Percentiles rank a stretch among this genome's conserved stretches.
phyloP scores from a whole-genome alignment of 2,113 vertebrate genomes.

The Trogon surrucura region DNA sequence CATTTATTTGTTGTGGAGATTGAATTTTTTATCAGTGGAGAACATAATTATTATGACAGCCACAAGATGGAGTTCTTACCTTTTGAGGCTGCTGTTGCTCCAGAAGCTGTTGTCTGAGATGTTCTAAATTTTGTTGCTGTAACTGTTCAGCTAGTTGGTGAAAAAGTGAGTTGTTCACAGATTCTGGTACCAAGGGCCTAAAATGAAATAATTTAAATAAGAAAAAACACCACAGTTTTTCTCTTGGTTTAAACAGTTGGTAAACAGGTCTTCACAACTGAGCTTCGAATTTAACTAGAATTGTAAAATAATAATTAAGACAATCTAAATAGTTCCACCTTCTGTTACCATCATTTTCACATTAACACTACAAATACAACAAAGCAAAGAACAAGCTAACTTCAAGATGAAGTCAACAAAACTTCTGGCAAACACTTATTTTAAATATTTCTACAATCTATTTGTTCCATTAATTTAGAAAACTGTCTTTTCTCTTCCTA shows the following conservation, averaged over 20 bases:
- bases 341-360: neutral
- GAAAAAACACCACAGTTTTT: neutral
- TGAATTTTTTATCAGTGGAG: neutral
- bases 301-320: neutral
- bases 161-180: constrained; percentile 96
- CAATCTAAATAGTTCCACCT: neutral
- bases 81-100: constrained; percentile 87
- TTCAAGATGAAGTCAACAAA: neutral
- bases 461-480: neutral
- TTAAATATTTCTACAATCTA: neutral
- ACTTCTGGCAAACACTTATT: neutral
- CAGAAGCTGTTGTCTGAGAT: constrained; percentile 94
- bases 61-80: constrained; percentile 77
- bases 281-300: neutral
- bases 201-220: constrained; percentile 40
- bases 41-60: neutral
- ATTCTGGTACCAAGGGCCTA: constrained; percentile 93
- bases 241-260: neutral
- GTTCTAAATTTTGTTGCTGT: constrained; percentile 97
- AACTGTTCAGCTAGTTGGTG: constrained; percentile 97
- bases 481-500: neutral
- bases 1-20: neutral
- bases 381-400: neutral
- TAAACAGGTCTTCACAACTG: neutral
- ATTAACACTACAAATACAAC: neutral